These are phyloP conservation scores for Ailurus styani DNA, from an alignment of 2,113 vertebrate species.

Conservation along the genomic window DNA sequence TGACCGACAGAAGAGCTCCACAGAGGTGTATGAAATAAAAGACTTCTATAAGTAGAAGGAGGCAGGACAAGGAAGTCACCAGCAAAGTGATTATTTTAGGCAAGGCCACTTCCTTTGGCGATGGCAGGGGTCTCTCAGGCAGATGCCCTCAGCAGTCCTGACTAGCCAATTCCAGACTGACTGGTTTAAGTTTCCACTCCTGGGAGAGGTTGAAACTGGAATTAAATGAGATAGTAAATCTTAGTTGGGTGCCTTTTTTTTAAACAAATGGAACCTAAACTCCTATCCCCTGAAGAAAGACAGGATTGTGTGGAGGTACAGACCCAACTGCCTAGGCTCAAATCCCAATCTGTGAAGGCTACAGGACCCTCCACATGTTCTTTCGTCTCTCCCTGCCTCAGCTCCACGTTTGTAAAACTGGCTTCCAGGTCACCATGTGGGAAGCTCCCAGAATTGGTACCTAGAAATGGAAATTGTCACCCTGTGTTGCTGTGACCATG, in stretches of 20 bases:
- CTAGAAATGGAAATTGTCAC: neutral
- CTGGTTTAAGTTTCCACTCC: neutral
- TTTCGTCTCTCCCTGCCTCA: neutral
- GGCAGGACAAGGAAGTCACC: neutral
- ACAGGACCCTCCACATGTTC: neutral
- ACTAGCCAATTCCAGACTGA: neutral
- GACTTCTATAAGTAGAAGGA: neutral
- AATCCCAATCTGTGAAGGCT: neutral
- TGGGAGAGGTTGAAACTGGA: neutral
- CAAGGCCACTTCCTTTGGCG: neutral
- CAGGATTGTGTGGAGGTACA: neutral
- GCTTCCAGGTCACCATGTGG: neutral
- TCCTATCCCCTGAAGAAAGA: neutral
- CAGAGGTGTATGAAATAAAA: neutral
- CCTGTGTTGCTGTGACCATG: neutral
- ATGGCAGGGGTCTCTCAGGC: neutral
- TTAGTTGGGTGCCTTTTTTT: neutral
- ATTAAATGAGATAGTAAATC: neutral
- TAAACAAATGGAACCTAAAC: neutral
- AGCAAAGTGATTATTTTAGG: neutral
- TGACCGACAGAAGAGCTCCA: neutral
- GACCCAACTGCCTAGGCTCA: neutral
- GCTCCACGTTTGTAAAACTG: neutral
- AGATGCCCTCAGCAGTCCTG: neutral
- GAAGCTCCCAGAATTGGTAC: neutral